These are phyloP conservation scores for Glossophaga mutica DNA, from an alignment of 2,797 vertebrate species.

Conservation along the genomic window DNA sequence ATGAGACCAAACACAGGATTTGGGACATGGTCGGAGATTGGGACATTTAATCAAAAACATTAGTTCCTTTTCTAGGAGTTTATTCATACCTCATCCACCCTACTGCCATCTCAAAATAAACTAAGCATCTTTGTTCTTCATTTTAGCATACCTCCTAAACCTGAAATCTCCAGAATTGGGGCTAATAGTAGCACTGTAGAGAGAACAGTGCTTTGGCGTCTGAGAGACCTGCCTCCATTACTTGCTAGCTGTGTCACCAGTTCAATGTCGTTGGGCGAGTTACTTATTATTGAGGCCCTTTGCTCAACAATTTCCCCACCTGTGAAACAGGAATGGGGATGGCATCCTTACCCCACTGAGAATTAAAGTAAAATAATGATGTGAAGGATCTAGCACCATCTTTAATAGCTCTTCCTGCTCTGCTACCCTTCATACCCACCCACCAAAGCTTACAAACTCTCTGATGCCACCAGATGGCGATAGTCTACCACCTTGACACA, in stretches of 20 bases:
- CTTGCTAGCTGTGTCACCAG: background rate
- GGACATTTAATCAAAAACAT: background rate
- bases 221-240: background rate
- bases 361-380: background rate
- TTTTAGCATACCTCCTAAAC: background rate
- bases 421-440: no score
- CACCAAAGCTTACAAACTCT: background rate
- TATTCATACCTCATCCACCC: no score
- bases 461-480: background rate
- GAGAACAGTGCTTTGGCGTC: background rate
- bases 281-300: background rate
- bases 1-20: background rate
- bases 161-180: background rate
- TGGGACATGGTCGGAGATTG: background rate
- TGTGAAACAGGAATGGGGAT: background rate
- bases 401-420: no score
- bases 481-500: background rate
- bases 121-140: background rate
- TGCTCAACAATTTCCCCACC: background rate
- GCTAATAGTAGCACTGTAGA: background rate
- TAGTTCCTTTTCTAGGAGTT: background rate
- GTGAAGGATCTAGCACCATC: background rate
- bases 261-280: rapidly evolving
- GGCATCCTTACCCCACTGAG: background rate
- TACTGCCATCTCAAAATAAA: background rate